Conservation (phyloP, 2,888 invertebrate species). For the Tetragonisca angustula region DNA sequence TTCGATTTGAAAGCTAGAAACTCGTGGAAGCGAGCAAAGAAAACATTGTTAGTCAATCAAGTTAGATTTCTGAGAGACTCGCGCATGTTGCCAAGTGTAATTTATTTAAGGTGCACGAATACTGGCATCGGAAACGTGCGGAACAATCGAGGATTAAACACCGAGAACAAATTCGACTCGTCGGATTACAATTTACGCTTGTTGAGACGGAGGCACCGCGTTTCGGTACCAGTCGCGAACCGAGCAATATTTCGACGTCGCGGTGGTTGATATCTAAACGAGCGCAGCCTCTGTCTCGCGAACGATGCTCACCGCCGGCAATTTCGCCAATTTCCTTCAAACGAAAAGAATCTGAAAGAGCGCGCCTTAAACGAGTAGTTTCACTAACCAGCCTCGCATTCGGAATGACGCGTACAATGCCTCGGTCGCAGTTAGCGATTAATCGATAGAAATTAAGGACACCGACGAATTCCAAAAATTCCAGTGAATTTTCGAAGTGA, state of each 20-base stretch:
- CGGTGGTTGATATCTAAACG: constrained; percentile 63
- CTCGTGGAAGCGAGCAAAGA: too few species aligned
- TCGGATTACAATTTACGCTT: constrained; percentile 50
- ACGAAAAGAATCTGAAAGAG: constrained; percentile 56
- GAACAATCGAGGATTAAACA: constrained; percentile 24
- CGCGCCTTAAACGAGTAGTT: constrained; percentile 48
- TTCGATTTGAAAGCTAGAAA: too few species aligned
- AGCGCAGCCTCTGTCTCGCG: constrained; percentile 38
- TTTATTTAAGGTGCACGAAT: neutral
- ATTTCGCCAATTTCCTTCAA: constrained; percentile 55
- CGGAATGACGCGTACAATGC: constrained; percentile 46
- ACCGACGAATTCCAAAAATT: too few species aligned
- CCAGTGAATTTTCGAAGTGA: too few species aligned
- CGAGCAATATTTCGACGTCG: constrained; percentile 57
- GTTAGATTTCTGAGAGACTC: too few species aligned
- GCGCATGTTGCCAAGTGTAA: neutral
- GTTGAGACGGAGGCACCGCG: constrained; percentile 20
- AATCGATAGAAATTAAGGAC: neutral
- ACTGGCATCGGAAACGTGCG: neutral
- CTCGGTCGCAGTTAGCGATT: neutral
- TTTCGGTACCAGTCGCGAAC: constrained; percentile 21
- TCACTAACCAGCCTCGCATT: constrained; percentile 36
- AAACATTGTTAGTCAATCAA: too few species aligned
- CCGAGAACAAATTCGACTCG: constrained; percentile 36
- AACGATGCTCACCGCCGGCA: constrained; percentile 37